Percentiles rank a stretch among this genome's conserved stretches.
Conservation (phyloP, 2,888 invertebrate species). For the Epinotia brunnichana region DNA sequence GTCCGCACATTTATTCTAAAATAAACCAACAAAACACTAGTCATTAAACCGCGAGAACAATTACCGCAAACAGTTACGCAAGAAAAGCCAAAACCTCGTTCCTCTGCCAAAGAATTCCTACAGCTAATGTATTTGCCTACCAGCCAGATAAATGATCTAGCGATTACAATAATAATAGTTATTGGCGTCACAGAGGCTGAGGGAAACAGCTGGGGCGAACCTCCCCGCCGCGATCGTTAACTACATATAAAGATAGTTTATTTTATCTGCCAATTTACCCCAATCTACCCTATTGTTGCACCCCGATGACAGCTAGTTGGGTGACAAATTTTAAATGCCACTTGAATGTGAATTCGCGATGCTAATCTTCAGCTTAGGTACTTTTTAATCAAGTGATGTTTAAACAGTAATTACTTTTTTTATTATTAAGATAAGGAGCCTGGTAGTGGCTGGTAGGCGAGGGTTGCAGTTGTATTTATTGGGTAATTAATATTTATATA, state of each 20-base stretch:
- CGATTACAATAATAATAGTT: slow-evolving; percentile 66
- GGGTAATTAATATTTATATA: no score
- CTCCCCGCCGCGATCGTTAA: slow-evolving; percentile 77
- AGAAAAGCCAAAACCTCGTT: slow-evolving; percentile 37
- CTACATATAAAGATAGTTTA: slow-evolving; percentile 76
- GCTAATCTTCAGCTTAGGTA: slow-evolving; percentile 7
- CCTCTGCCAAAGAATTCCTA: slow-evolving; percentile 41
- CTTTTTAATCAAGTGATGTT: slow-evolving; percentile 6
- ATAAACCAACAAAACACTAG: slow-evolving; percentile 21
- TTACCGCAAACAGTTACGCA: slow-evolving; percentile 37
- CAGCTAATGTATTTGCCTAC: slow-evolving; percentile 48
- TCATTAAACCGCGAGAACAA: slow-evolving; percentile 37
- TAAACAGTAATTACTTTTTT: slow-evolving; percentile 21
- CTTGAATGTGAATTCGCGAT: slow-evolving; percentile 40
- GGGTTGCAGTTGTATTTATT: not conserved
- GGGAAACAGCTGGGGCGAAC: slow-evolving; percentile 68
- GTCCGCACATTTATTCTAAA: not conserved
- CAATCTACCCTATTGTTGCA: slow-evolving; percentile 74
- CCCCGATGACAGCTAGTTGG: slow-evolving; percentile 68
- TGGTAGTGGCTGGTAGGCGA: not conserved
- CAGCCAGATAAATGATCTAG: slow-evolving; percentile 52
- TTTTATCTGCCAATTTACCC: slow-evolving; percentile 82
- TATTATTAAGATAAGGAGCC: slow-evolving; percentile 4
- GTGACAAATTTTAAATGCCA: slow-evolving; percentile 48
- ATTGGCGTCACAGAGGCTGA: slow-evolving; percentile 71